phyloP scores from a whole-genome alignment of 2,888 invertebrate species.

The Unio pictorum region DNA sequence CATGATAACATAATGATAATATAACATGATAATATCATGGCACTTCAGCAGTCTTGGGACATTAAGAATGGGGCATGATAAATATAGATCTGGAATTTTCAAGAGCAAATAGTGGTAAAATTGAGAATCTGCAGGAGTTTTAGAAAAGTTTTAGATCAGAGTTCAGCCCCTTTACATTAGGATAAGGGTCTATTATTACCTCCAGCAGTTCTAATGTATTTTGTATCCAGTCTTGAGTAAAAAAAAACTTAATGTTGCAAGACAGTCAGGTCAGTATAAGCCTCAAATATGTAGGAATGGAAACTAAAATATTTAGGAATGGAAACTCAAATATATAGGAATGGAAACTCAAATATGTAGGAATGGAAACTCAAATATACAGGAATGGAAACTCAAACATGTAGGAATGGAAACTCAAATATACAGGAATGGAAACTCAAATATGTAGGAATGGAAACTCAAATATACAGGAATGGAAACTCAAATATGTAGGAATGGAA shows the following conservation, averaged over 20 bases:
- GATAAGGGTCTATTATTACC: no score
- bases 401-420: not conserved
- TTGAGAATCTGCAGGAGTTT: no score
- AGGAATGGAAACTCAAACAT: not conserved
- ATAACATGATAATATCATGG: no score
- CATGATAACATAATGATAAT: no score
- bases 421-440: not conserved
- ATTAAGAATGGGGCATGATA: no score
- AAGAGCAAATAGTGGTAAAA: no score
- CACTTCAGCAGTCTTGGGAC: no score
- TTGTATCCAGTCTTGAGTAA: not conserved
- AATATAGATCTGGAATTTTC: no score
- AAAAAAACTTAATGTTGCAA: constrained; percentile 1
- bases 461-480: not conserved
- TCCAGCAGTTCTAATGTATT: not conserved
- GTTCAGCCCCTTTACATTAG: no score
- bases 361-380: not conserved
- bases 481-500: not conserved
- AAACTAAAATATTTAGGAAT: no score
- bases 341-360: not conserved
- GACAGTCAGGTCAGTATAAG: not conserved
- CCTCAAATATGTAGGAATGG: no score
- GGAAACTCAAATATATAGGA: not conserved
- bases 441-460: not conserved
- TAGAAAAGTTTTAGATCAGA: no score